Evolutionary conservation across 2,797 vertebrate genomes (phyloP), one percentile per base, ranked within the genome.

Genomic region (Gobio occitaniae): DNA sequence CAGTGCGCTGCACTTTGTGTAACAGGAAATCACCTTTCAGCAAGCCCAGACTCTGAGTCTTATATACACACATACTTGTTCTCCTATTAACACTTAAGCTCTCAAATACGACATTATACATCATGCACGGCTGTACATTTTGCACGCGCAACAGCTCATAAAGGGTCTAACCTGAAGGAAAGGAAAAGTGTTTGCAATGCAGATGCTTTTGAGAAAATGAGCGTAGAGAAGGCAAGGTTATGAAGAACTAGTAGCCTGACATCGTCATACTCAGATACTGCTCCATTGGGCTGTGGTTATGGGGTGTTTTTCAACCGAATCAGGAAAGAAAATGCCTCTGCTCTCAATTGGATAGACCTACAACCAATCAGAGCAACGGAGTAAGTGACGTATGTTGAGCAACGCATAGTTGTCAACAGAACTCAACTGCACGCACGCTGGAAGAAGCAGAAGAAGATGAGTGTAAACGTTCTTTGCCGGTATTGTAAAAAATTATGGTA

Each of bases 1-100:
- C 52, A 78, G 82, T 61, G 44, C 61, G 21, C 25, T 70, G 29
- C 78, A 81, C 82, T 74, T 61, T 5, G 21, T 78, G 36, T 36
- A 83, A 83, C 75, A 87, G 77, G 82, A 79, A 78, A 85, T 80
- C 61, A 78, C 74, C 80, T 79, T 80, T 66, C 41, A 79, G 50
- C 25, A 25, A 82, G 76, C 65, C 44, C 81, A 86, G 76, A 85
- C 52, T 78, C 63, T 44, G 13, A 85, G 50, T 16, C 71, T 44
- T 17, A 66, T 50, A 48, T 21, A 80, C 48, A 77, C 41, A 68
- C 68, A 85, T 78, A 81, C 68, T 74, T 25, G 78, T 68, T 66
- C 44, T 32, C 68, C 48, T 50, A 44, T 68, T 48, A 76, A 75
- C 41, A 75, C 69, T 61, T 79, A 68, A 61, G 38, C 52, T 69